Conservation (phyloP, 2,113 vertebrate species). For the Epinephelus lanceolatus region DNA sequence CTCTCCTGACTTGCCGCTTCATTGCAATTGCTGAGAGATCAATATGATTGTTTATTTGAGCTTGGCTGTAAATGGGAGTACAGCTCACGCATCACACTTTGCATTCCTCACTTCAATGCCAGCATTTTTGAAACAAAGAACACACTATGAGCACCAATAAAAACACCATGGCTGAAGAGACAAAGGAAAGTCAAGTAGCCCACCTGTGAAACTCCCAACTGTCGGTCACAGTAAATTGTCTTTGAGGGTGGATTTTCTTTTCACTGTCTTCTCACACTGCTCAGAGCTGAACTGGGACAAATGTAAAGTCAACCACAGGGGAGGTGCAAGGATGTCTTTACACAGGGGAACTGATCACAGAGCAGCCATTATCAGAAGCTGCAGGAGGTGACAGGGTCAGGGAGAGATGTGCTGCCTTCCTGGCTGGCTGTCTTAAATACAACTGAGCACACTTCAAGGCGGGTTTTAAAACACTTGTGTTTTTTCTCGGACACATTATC, state of each 20-base stretch:
- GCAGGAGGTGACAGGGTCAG: conserved; percentile 61
- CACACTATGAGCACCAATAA: not conserved
- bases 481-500: not conserved
- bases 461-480: not conserved
- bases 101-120: not conserved
- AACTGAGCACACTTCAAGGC: conserved; percentile 1
- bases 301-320: conserved; percentile 45
- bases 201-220: not conserved
- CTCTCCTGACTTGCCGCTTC: not conserved
- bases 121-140: conserved; percentile 2
- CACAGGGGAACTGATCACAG: conserved; percentile 59
- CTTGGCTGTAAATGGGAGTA: not conserved
- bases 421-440: conserved; percentile 20
- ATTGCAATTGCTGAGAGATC: conserved; percentile 19
- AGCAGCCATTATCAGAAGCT: conserved; percentile 55
- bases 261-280: conserved; percentile 23
- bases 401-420: conserved; percentile 26
- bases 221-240: conserved; percentile 40
- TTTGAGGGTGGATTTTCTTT: conserved; percentile 44
- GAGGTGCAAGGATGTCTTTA: conserved; percentile 43
- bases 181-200: conserved; percentile 19
- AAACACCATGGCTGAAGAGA: conserved; percentile 6
- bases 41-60: conserved; percentile 36
- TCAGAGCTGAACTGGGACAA: conserved; percentile 47
- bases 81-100: not conserved